These are phyloP conservation scores for Drosophila anomelani DNA, from an alignment of 2,888 invertebrate species.

Conservation along the genomic window DNA sequence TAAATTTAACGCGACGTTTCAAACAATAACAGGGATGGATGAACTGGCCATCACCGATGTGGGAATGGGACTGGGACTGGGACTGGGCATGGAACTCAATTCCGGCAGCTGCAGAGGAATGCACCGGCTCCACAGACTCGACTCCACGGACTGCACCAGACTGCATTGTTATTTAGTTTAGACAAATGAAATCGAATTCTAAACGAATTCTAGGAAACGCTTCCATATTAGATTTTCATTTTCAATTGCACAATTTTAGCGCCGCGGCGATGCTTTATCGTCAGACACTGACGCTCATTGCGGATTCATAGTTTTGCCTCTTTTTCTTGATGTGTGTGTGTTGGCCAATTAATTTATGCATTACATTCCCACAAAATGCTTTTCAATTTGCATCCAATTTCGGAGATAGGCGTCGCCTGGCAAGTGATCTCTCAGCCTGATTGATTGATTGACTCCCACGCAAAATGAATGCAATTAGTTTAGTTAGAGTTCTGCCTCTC, in stretches of 20 bases:
- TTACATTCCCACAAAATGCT: slow-evolving; percentile 61
- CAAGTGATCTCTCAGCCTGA: slow-evolving; percentile 34
- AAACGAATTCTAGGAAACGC: slow-evolving; percentile 42
- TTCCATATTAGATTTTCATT: slow-evolving; percentile 63
- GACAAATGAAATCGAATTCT: slow-evolving; percentile 71
- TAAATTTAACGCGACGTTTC: slow-evolving; percentile 83
- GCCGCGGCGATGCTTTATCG: slow-evolving; percentile 51
- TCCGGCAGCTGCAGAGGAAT: slow-evolving; percentile 31
- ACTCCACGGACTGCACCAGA: neutral
- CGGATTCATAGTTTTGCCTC: slow-evolving; percentile 63
- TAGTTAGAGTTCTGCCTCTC: slow-evolving; percentile 15
- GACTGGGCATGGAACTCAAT: slow-evolving; percentile 20
- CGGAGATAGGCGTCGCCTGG: slow-evolving; percentile 22
- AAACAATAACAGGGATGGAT: slow-evolving; percentile 27
- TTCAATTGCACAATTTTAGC: slow-evolving; percentile 38
- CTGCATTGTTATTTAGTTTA: slow-evolving; percentile 75
- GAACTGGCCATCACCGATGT: neutral
- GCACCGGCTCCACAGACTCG: neutral
- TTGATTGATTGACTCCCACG: slow-evolving; percentile 41
- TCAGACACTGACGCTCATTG: slow-evolving; percentile 51
- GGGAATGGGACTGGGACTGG: neutral
- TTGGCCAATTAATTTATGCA: slow-evolving; percentile 75
- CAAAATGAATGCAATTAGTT: slow-evolving; percentile 39
- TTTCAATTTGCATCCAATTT: slow-evolving; percentile 67
- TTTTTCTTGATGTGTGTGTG: slow-evolving; percentile 25